Evolutionary conservation across 1,140 invertebrate genomes (phyloP), one percentile per base, ranked within the genome.

Genomic region (Portunus trituberculatus): DNA sequence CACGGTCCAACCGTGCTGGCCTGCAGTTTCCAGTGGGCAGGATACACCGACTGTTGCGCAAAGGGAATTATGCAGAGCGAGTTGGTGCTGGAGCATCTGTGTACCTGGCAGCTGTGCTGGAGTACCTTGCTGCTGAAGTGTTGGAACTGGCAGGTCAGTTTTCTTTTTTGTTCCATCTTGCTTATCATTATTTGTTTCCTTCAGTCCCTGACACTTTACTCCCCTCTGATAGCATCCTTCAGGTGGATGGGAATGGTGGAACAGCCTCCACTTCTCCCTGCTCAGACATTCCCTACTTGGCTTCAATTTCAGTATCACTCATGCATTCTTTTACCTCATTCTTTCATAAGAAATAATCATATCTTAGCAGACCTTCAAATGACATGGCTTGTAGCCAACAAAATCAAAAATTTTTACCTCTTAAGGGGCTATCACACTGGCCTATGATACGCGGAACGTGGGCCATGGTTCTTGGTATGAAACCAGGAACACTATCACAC

Each of bases 21-120:
- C 97, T 98, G 8, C 97, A 97, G 88, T 98, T 98, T 96, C 98
- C 98, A 0, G 98, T 97, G 28, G 96, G 97, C 91, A 95, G 97
- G 86, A 97, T 97, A 29, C 96, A 97, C 94, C 95, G 96, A 52
- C 96, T 96, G n/a, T 93, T 97, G 8, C 95, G 96, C 28, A 96
- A 97, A 87, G 97, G 96, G 31, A 97, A 97, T 91, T 97, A 97
- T 95, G 97, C 97, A 88, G 97, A 97, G 91, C 97, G 97, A 84
- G 97, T 98, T 39, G 97, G 97, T 84, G 97, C 97, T 92, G 97
- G 97, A 86, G 97, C 97, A 76, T 97, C 97, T 16, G 97, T 98
- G 1, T 98, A 97, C 96, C 96, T 97, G 96, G 97, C 97, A 67
- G 97, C 97, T 48, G 97, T 97, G 31, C 96, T 97, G 91, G 97